Conservation (phyloP, 2,888 invertebrate genomes). For the Seira musarum region DNA sequence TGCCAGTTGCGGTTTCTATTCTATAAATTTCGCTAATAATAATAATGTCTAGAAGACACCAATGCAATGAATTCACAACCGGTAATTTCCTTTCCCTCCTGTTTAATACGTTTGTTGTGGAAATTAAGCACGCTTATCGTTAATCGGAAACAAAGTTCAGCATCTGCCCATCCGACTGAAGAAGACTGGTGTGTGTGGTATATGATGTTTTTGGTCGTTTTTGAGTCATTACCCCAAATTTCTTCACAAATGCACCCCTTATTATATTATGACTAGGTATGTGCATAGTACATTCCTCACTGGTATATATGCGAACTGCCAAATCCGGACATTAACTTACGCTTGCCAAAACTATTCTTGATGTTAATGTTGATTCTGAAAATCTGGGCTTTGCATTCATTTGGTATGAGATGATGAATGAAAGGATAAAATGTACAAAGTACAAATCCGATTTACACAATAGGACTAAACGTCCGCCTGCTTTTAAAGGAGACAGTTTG, state of each 20-base stretch:
- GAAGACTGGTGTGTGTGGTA: background rate
- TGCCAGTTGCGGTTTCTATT: too few species aligned
- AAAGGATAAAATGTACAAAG: background rate
- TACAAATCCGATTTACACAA: too few species aligned
- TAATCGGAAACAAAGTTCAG: background rate
- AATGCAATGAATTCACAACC: too few species aligned
- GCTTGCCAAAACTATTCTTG: background rate
- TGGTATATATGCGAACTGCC: background rate
- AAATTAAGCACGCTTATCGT: background rate
- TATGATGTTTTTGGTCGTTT: background rate
- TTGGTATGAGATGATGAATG: background rate
- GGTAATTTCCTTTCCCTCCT: background rate
- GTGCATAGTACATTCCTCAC: background rate
- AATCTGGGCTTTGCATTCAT: background rate
- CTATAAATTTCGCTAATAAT: too few species aligned
- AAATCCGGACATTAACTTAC: background rate
- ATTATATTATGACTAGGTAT: background rate
- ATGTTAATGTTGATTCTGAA: background rate
- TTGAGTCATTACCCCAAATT: slow-evolving; percentile 53
- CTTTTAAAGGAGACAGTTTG: too few species aligned
- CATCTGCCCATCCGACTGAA: background rate
- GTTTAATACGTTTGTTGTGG: background rate
- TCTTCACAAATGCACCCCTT: background rate
- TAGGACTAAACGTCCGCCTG: too few species aligned
- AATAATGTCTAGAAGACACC: too few species aligned